phyloP scores from a whole-genome alignment of 2,113 vertebrate species.

The Scytalopus superciliaris region DNA sequence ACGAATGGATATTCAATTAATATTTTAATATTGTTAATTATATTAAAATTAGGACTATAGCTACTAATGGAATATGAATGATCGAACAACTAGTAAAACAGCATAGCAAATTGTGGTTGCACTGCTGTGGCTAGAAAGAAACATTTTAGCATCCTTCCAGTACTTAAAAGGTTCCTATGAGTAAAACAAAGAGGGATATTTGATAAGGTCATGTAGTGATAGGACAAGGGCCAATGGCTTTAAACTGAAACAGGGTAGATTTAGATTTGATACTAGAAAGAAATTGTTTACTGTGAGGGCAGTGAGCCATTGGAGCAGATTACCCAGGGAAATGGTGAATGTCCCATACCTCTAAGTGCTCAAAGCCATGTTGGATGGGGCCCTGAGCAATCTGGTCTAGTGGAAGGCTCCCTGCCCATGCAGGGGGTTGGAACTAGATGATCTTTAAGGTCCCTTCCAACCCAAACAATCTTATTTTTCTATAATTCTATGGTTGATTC shows the following conservation, averaged over 20 bases:
- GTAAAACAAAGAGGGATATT: background rate
- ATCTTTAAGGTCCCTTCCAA: background rate
- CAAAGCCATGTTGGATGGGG: too few species aligned
- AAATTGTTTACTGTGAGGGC: background rate
- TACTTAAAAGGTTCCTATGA: background rate
- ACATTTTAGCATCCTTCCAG: background rate
- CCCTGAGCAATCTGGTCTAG: background rate
- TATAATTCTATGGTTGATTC: background rate
- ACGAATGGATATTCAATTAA: background rate
- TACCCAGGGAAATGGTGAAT: background rate
- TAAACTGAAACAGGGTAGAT: background rate
- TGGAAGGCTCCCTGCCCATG: background rate
- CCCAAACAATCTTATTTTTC: background rate
- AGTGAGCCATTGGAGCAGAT: accelerated
- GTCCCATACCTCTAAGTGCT: background rate
- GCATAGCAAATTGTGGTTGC: background rate
- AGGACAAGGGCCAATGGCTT: background rate
- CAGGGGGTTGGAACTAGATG: background rate
- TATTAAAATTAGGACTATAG: background rate
- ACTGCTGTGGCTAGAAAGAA: background rate
- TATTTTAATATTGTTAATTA: background rate
- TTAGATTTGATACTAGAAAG: background rate
- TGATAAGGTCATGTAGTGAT: background rate
- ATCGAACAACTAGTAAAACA: background rate
- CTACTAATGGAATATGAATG: background rate